Conservation (phyloP, 2,888 invertebrate species). For the Ferrisia virgata region DNA sequence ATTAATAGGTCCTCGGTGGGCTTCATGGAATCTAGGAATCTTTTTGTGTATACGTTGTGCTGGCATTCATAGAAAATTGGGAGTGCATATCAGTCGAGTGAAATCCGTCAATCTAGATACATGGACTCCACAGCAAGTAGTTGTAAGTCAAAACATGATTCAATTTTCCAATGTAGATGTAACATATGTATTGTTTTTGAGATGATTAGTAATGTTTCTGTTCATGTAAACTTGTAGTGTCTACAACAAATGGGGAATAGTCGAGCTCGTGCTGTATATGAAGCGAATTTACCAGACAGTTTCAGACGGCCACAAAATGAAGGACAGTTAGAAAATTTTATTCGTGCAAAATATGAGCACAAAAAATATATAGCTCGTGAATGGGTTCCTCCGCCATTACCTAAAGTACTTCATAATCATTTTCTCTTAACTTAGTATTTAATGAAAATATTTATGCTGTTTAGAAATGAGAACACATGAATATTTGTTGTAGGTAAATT, state of each 20-base stretch:
- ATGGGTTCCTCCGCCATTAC: conserved; percentile 85
- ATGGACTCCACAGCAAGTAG: conserved; percentile 98
- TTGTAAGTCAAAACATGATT: conserved; percentile 60
- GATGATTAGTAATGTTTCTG: no score
- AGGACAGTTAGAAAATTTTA: conserved; percentile 89
- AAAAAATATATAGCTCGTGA: conserved; percentile 98
- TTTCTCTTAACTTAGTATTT: background rate
- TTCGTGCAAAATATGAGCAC: conserved; percentile 96
- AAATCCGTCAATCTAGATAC: conserved; percentile 97
- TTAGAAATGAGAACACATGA: background rate
- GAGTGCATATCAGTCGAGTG: conserved; percentile 97
- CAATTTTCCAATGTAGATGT: no score
- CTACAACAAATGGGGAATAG: conserved; percentile 99
- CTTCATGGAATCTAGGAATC: conserved; percentile 97
- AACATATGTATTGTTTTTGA: background rate
- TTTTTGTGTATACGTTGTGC: conserved; percentile 98
- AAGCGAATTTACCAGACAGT: conserved; percentile 92
- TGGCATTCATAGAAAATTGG: conserved; percentile 96
- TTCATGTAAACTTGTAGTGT: conserved; percentile 56
- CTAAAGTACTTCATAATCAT: conserved; percentile 63
- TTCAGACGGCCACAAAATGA: conserved; percentile 94
- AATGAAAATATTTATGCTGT: background rate
- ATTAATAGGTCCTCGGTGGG: conserved; percentile 91
- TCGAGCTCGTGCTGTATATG: conserved; percentile 92
- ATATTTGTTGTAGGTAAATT: conserved; percentile 55